Evolutionary conservation across 2,888 invertebrate genomes (phyloP).

Genomic region (Escarpia spicata): DNA sequence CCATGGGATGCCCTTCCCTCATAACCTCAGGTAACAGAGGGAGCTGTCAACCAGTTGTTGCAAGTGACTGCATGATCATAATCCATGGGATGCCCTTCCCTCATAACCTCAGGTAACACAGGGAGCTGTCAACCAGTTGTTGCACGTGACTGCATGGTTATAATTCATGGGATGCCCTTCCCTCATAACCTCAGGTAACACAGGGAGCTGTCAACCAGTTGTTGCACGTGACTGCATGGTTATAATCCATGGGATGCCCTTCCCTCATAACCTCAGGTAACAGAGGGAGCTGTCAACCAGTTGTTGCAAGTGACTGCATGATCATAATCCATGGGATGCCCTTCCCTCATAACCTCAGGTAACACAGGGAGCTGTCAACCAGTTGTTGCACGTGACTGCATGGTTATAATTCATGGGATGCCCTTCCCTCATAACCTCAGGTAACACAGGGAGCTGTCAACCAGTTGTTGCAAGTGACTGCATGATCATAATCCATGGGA

Average conservation of each 20-base stretch:
- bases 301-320: conserved; percentile 96
- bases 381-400: conserved; percentile 94
- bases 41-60: conserved; percentile 80
- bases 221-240: conserved; percentile 97
- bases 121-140: conserved; percentile 86
- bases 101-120: too few relatives aligned
- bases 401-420: conserved; percentile 98
- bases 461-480: conserved; percentile 87
- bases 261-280: conserved; percentile 93
- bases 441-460: conserved; percentile 30
- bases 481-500: conserved; percentile 97
- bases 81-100: conserved; percentile 99
- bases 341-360: conserved; percentile 83
- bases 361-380: conserved; percentile 69
- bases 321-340: conserved; percentile 99
- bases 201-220: conserved; percentile 74
- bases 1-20: conserved; percentile 96
- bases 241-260: conserved; percentile 98
- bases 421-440: conserved; percentile 87
- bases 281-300: conserved; percentile 76
- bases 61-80: conserved; percentile 95
- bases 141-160: conserved; percentile 95
- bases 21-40: conserved; percentile 75
- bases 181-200: conserved; percentile 79
- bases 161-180: conserved; percentile 97